Base-by-base conservation (phyloP, 2,113 vertebrate species). In the Corythornis cristatus region DNA sequence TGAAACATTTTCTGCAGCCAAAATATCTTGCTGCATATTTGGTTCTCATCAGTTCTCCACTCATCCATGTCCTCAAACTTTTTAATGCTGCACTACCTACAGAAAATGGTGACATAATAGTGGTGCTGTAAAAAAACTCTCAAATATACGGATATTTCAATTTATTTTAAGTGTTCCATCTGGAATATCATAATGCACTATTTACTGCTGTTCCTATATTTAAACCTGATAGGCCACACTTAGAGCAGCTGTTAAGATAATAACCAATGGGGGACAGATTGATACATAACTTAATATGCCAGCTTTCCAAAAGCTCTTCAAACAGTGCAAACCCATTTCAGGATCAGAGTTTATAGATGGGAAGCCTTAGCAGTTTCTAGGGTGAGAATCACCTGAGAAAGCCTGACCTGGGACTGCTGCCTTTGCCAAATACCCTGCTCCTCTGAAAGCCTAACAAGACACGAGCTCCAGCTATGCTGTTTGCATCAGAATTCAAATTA, bases 161-260 rank as follows among this genome's bases (percentile, higher is more conserved):
- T 95, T 94, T 95, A 70, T 88, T 88, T 91, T 93, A 94, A 93
- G 83, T 86, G 65, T 86, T 92, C 92, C 92, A 93, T 95, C 90
- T 95, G 90, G 90, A 94, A 90, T 89, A 90, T 92, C 77, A 89
- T 92, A 90, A 92, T 61, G 50, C 54, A 90, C 65, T 95, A 82
- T 93, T 92, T 96, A 92, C 70, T 93, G 81, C 66, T 66, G 25
- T 65, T 94, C 61, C 83, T 96, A 72, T 90, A 94, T 92, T 95
- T 90, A 92, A 94, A 96, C 90, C 92, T 8, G 70, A 86, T 95
- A 95, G 96, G 83, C 83, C 88, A 93, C 92, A 90, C 89, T 94
- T 87, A 86, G 7, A 89, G 78, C 92, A 92, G 80, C 73, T 95
- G 86, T 86, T 89, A 93, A 88, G 77, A 61, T 92, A 92, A 94